These are phyloP conservation scores for Stratiomys singularior DNA, from an alignment of 2,888 invertebrate species.

Conservation along the genomic window DNA sequence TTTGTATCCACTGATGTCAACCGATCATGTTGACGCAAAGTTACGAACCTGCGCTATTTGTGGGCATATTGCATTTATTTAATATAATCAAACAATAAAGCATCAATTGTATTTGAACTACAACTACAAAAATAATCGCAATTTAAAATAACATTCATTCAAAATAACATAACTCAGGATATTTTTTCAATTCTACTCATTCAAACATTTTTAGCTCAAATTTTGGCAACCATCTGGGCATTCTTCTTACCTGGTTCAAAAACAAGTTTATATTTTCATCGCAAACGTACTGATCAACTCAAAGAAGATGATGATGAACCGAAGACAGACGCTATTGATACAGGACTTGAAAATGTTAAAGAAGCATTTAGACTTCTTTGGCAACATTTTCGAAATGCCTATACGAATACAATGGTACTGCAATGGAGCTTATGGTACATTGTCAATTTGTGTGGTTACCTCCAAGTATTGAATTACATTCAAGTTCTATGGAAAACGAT, in stretches of 20 bases:
- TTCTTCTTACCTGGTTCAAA: slow-evolving; percentile 72
- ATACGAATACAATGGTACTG: slow-evolving; percentile 70
- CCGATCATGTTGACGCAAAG: too few species aligned
- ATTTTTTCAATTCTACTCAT: too few species aligned
- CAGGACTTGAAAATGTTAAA: slow-evolving; percentile 54
- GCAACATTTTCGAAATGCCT: slow-evolving; percentile 71
- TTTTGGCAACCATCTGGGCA: slow-evolving; percentile 72
- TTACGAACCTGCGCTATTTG: too few species aligned
- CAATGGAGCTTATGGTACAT: slow-evolving; percentile 86
- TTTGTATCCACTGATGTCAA: too few species aligned
- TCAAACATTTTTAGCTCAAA: slow-evolving; percentile 66
- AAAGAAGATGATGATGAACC: neutral
- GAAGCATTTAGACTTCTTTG: slow-evolving; percentile 65
- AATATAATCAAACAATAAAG: too few species aligned
- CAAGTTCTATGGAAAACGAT: slow-evolving; percentile 77
- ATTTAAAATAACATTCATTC: too few species aligned
- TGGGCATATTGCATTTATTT: too few species aligned
- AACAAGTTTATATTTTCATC: slow-evolving; percentile 75
- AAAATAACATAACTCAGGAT: too few species aligned
- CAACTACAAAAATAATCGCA: too few species aligned
- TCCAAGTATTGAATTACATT: slow-evolving; percentile 76
- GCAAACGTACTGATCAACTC: slow-evolving; percentile 52
- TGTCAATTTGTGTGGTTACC: slow-evolving; percentile 75
- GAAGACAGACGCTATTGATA: too few species aligned
- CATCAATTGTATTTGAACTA: too few species aligned